Percentiles rank a stretch among this genome's conserved stretches.
Evolutionary conservation across 2,113 vertebrate species (phyloP).

Genomic region (Gymnogyps californianus): DNA sequence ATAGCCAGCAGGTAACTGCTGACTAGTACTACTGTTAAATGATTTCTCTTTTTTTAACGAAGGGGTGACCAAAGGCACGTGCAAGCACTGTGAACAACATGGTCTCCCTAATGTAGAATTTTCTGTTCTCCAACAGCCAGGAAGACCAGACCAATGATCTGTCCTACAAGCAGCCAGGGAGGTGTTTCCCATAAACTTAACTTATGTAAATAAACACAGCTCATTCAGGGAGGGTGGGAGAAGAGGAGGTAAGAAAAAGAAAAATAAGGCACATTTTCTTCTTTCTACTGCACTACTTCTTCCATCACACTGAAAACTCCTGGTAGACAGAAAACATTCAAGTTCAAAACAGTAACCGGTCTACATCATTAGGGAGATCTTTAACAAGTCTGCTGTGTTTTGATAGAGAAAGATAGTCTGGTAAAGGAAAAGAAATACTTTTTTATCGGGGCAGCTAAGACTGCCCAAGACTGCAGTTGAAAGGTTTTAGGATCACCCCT

Average conservation of each 20-base stretch:
- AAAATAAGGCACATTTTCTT: neutral
- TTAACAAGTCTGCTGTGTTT: neutral
- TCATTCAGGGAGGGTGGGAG: neutral
- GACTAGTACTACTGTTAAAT: neutral
- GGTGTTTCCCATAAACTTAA: neutral
- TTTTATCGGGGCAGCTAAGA: neutral
- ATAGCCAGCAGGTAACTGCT: neutral
- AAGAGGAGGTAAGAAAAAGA: neutral
- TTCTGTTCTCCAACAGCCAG: neutral
- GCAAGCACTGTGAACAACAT: neutral
- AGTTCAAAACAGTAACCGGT: neutral
- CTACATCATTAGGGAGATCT: neutral
- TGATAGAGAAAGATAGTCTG: neutral
- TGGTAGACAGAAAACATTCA: neutral
- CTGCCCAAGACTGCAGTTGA: neutral
- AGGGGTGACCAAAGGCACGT: rapidly evolving
- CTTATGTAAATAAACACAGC: neutral
- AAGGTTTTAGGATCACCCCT: neutral
- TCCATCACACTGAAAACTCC: neutral
- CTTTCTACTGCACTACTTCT: neutral
- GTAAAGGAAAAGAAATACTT: neutral
- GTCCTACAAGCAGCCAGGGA: neutral
- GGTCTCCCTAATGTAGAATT: neutral
- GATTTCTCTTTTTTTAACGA: neutral
- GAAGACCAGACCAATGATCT: neutral